phyloP scores from a whole-genome alignment of 2,113 vertebrate genomes.

The Zosterops lateralis region DNA sequence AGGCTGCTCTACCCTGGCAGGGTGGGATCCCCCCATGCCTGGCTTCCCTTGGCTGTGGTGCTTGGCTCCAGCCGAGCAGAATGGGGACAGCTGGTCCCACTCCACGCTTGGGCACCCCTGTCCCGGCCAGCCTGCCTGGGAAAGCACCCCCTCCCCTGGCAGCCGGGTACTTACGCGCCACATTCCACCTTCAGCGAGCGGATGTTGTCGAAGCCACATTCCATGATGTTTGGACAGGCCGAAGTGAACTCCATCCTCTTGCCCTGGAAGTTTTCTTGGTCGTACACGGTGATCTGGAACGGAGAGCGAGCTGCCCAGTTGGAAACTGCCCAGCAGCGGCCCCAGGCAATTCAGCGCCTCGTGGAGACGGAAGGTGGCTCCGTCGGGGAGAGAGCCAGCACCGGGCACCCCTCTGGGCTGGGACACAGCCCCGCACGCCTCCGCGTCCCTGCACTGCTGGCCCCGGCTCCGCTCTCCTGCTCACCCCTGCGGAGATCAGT shows the following conservation, averaged over 20 bases:
- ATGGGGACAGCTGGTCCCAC: accelerated
- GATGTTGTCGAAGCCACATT: slow-evolving; percentile 86
- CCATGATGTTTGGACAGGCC: slow-evolving; percentile 89
- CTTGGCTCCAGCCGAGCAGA: background rate
- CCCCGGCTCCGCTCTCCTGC: slow-evolving; percentile 46
- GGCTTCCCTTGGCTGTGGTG: background rate
- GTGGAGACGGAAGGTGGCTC: background rate
- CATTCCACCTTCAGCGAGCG: slow-evolving; percentile 93
- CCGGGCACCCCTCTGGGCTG: background rate
- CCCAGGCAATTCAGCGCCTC: background rate
- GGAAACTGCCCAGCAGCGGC: background rate
- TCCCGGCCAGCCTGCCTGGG: background rate
- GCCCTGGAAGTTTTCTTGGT: slow-evolving; percentile 95
- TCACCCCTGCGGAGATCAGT: slow-evolving; percentile 41
- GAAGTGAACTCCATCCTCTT: slow-evolving; percentile 91
- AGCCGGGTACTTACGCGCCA: slow-evolving; percentile 85
- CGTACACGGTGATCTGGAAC: slow-evolving; percentile 89
- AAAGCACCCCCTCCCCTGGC: background rate
- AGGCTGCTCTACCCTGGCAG: background rate
- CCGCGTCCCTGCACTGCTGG: slow-evolving; percentile 25
- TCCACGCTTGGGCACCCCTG: accelerated
- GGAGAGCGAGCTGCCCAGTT: background rate
- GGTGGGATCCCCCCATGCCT: background rate
- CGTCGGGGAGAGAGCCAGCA: background rate
- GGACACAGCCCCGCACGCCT: background rate